Evolutionary conservation across 1,140 invertebrate species (phyloP).

Genomic region (Aphis gossypii): DNA sequence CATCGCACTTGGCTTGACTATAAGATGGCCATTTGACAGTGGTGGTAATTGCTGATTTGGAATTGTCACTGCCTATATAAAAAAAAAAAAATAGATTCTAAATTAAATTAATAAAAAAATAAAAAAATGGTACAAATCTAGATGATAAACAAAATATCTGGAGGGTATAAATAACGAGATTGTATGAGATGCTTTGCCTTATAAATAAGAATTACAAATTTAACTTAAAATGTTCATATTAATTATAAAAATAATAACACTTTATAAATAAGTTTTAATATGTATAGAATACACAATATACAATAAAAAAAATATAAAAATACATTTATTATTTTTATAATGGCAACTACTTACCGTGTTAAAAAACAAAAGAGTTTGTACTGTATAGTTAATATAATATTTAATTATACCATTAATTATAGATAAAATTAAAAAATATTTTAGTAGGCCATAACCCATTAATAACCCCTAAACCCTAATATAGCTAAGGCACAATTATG

Average conservation of each 20-base stretch:
- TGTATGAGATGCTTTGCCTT: neutral
- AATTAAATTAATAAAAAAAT: neutral
- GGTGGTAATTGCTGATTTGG: constrained; percentile 52
- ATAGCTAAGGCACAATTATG: neutral
- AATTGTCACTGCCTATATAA: constrained; percentile 42
- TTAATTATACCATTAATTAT: neutral
- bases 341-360: neutral
- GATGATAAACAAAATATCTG: neutral
- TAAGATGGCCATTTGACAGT: constrained; percentile 52
- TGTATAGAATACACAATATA: no score
- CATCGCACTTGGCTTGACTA: constrained; percentile 56
- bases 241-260: neutral
- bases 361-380: neutral
- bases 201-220: neutral
- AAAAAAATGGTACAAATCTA: neutral
- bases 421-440: neutral
- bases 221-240: neutral
- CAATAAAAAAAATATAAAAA: no score
- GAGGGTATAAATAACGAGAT: neutral
- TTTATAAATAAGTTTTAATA: no score
- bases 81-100: neutral
- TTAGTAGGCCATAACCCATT: neutral
- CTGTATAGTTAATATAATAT: neutral
- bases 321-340: neutral
- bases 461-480: neutral